phyloP scores from a whole-genome alignment of 2,797 vertebrate genomes.

The Pagetopsis macropterus region DNA sequence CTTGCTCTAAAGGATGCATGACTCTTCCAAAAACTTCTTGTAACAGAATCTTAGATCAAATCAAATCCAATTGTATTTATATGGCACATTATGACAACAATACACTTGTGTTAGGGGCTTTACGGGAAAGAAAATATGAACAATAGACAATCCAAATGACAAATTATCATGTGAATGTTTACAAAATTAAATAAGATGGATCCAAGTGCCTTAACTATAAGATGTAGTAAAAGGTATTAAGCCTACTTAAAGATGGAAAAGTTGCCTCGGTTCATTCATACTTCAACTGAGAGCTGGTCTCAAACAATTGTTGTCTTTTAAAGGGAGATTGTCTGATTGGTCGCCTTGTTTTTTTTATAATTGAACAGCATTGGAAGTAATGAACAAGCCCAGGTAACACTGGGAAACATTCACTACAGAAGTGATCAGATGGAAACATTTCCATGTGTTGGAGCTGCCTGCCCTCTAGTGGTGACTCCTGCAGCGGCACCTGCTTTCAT shows the following conservation, averaged over 20 bases:
- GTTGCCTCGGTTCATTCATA: too few species aligned
- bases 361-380: background rate
- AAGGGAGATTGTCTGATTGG: background rate
- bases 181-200: too few species aligned
- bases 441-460: constrained; percentile 28
- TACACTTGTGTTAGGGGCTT: too few species aligned
- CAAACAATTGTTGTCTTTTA: background rate
- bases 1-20: constrained; percentile 25
- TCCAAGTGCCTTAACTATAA: too few species aligned
- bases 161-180: too few species aligned
- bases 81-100: too few species aligned
- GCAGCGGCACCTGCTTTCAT: constrained; percentile 30
- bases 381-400: background rate
- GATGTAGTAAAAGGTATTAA: too few species aligned
- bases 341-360: background rate
- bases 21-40: constrained; percentile 15
- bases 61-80: background rate
- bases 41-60: background rate
- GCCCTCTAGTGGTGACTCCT: constrained; percentile 68
- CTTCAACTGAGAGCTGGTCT: background rate
- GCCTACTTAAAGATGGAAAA: too few species aligned
- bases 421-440: background rate
- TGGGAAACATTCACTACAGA: constrained; percentile 1
- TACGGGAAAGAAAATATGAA: too few species aligned
- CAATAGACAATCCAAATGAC: too few species aligned